phyloP scores from a whole-genome alignment of 2,888 invertebrate genomes.

The Seira musarum region DNA sequence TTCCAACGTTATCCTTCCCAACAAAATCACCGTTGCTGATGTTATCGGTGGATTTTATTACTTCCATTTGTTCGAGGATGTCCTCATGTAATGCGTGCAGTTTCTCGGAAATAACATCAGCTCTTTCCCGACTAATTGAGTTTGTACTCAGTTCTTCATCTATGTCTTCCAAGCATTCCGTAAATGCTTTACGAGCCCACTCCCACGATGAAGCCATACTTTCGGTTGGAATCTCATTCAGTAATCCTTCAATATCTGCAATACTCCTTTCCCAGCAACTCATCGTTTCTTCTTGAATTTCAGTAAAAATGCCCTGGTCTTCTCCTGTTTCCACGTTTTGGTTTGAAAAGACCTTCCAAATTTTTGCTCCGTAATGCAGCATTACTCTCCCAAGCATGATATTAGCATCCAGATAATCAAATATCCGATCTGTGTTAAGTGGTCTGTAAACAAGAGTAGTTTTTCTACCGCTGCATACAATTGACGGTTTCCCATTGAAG shows the following conservation, averaged over 20 bases:
- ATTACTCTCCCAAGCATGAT: constrained; percentile 19
- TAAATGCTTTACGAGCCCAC: neutral
- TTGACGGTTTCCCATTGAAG: constrained; percentile 6
- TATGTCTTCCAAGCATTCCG: neutral
- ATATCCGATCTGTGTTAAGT: neutral
- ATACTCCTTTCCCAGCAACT: neutral
- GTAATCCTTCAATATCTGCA: neutral
- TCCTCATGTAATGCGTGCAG: constrained; percentile 14
- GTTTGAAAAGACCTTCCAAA: neutral
- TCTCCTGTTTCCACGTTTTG: neutral
- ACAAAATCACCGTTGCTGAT: too few species aligned
- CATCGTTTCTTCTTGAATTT: neutral
- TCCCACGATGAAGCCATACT: too few species aligned
- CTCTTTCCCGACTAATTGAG: neutral
- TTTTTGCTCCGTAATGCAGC: neutral
- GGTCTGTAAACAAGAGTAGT: constrained; percentile 27
- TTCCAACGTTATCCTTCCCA: too few species aligned
- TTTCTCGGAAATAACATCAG: neutral
- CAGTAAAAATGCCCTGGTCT: neutral
- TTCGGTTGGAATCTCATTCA: neutral
- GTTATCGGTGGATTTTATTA: too few species aligned
- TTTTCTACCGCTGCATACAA: constrained; percentile 23
- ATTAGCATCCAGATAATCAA: constrained; percentile 33
- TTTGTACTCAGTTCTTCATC: neutral
- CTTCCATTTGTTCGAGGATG: constrained; percentile 23